These are phyloP conservation scores for Narcine bancroftii DNA, from an alignment of 2,113 vertebrate genomes.

Conservation along the genomic window DNA sequence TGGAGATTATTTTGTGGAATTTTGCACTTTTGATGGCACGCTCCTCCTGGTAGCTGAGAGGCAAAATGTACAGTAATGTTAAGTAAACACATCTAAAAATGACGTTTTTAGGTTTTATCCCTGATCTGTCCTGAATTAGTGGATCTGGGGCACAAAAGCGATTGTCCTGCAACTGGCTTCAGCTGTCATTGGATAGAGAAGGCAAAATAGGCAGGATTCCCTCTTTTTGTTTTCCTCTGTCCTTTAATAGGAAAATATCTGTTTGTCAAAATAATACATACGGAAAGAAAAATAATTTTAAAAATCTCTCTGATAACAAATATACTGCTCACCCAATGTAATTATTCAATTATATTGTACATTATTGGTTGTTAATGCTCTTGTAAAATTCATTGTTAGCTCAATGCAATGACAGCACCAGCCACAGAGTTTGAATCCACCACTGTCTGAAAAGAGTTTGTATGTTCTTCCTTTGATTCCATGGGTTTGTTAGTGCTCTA, in stretches of 20 bases:
- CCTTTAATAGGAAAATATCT: neutral
- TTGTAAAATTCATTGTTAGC: too few relatives aligned
- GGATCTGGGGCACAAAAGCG: neutral
- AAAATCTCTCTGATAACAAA: neutral
- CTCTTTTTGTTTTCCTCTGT: neutral
- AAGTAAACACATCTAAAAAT: neutral
- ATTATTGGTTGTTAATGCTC: too few relatives aligned
- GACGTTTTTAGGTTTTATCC: neutral
- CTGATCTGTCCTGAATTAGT: neutral
- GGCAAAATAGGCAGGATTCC: neutral
- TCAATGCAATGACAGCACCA: too few relatives aligned
- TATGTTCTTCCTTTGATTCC: too few relatives aligned
- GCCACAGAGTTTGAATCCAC: too few relatives aligned
- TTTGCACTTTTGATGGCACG: neutral
- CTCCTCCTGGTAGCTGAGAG: constrained; percentile 4
- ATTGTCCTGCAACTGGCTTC: neutral
- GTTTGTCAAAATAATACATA: neutral
- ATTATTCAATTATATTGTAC: neutral
- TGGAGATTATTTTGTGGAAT: neutral
- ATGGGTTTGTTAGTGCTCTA: too few relatives aligned
- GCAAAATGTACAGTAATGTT: neutral
- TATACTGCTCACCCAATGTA: neutral
- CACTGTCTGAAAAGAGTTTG: too few relatives aligned
- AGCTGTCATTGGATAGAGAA: neutral
- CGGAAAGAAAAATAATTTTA: neutral